Percentiles rank a stretch among this genome's conserved stretches.
phyloP scores from a whole-genome alignment of 37 sponge, comb jelly and placozoan genomes.

The Cliona cf. orientalis region DNA sequence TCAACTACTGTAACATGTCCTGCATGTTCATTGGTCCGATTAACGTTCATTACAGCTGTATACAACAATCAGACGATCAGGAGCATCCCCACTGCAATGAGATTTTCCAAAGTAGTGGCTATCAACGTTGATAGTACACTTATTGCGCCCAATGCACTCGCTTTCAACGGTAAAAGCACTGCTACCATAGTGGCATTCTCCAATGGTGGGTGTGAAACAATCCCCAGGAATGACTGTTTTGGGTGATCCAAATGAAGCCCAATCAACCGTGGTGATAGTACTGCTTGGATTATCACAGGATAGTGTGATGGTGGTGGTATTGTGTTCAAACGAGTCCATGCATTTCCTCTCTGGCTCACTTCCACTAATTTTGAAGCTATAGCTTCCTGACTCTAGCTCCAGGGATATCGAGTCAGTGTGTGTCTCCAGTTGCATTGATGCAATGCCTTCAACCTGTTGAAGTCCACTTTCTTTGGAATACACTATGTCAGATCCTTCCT shows the following conservation, averaged over 20 bases:
- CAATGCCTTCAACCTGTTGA: background rate
- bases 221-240: background rate
- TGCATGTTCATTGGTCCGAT: too few species aligned
- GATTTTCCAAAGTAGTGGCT: conserved; percentile 7
- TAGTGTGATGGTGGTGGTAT: background rate
- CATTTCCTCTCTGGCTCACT: conserved; percentile 13
- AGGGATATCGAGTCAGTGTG: background rate
- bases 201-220: background rate
- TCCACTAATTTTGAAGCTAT: conserved; percentile 22
- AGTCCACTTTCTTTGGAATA: background rate
- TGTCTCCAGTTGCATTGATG: background rate
- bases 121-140: background rate
- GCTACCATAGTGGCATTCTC: conserved; percentile 12
- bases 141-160: background rate
- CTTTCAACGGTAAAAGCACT: background rate
- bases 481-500: conserved; percentile 5
- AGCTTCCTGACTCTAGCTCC: conserved; percentile 17
- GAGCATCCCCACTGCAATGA: background rate
- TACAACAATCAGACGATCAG: conserved; percentile 16
- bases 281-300: background rate
- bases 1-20: too few species aligned
- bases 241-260: conserved; percentile 44
- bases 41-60: conserved; percentile 6
- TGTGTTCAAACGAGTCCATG: background rate
- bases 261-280: conserved; percentile 7